Base-by-base conservation (phyloP, 2,797 vertebrate genomes). In the Melanotaenia boesemani region DNA sequence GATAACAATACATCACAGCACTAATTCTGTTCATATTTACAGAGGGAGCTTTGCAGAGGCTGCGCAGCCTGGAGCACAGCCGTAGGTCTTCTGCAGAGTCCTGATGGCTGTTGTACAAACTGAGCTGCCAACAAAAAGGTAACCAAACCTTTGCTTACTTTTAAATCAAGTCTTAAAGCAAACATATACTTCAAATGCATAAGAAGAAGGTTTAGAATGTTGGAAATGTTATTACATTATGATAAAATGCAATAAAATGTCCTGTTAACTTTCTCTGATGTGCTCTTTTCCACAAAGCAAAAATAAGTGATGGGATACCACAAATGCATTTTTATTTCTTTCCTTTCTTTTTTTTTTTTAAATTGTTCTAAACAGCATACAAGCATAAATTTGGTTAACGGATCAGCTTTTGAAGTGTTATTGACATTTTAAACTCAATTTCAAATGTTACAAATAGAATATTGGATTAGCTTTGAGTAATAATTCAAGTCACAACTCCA, bases 371-470 rank as follows among this genome's bases (percentile, higher is more conserved):
- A 73, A 76, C 79, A 68, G 72, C 76, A 84, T 44, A 77, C 59
- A 78, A 44, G 76, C 74, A 79, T 67, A 81, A 86, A 88, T 83
- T 78, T 59, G 66, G 80, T 84, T 77, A 84, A 81, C 59, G 24
- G 74, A 76, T 77, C 50, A 18, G 84, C 80, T 86, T 91, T 91
- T 91, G 88, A 89, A 91, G 85, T 84, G 48, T 80, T 89, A 87
- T 89, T 92, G 91, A 91, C 89, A 91, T 91, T 90, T 90, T 92
- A 86, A 91, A 93, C 89, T 89, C 89, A 90, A 91, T 92, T 93
- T 88, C 81, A 82, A 81, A 70, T 80, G 85, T 84, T 77, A 87
- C 74, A 91, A 91, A 89, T 76, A 82, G 79, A 86, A 91, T 91
- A 91, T 90, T 93, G 86, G 89, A 91, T 93, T 88, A 93, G 80